phyloP scores from a whole-genome alignment of 2,113 vertebrate species.

The Neodon shergylaensis region DNA sequence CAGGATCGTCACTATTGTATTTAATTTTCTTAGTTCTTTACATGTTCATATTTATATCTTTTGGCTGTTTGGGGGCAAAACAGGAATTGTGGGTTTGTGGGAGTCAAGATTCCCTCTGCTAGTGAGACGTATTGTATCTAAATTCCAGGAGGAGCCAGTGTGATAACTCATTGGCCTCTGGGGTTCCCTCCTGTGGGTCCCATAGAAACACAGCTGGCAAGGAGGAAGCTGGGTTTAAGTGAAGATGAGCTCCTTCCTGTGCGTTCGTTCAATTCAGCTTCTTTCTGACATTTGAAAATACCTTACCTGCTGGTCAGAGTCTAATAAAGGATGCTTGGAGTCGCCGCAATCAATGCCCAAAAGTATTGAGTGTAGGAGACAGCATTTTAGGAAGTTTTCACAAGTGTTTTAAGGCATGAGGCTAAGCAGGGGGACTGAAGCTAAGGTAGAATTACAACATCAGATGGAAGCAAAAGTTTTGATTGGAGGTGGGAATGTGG shows the following conservation, averaged over 20 bases:
- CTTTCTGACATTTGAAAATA: background rate
- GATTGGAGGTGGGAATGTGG: background rate
- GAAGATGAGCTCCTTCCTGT: background rate
- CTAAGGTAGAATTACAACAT: background rate
- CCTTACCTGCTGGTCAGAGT: background rate
- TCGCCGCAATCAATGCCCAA: background rate
- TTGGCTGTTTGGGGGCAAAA: background rate
- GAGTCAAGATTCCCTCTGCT: background rate
- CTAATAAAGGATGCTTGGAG: background rate
- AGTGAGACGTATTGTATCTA: background rate
- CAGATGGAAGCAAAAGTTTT: background rate
- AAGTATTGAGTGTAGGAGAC: background rate
- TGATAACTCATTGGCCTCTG: background rate
- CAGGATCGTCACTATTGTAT: background rate
- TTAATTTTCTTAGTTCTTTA: background rate
- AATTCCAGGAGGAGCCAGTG: background rate
- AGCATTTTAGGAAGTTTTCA: background rate
- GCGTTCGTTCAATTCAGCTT: background rate
- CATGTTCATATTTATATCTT: background rate
- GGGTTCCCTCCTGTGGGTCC: background rate
- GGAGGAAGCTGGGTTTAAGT: background rate
- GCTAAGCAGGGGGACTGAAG: background rate
- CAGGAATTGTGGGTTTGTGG: background rate
- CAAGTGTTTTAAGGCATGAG: background rate
- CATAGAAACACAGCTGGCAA: background rate